These are phyloP conservation scores for Drosophila borealis DNA, from an alignment of 2,888 invertebrate genomes.

Conservation along the genomic window DNA sequence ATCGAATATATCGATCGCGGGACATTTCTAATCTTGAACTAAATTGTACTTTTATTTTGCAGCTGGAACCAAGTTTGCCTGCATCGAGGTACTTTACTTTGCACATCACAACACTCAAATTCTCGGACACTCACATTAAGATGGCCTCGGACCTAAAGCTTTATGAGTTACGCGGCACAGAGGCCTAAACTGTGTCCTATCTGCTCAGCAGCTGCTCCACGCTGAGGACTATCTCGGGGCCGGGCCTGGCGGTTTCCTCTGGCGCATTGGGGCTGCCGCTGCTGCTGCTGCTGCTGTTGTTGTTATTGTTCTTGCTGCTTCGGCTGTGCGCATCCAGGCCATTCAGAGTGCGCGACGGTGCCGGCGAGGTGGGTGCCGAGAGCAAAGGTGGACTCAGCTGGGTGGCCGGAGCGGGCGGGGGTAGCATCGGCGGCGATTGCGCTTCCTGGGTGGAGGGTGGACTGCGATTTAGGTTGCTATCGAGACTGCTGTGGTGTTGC, in stretches of 20 bases:
- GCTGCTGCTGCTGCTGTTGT: slow-evolving; percentile 33
- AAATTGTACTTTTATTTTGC: slow-evolving; percentile 76
- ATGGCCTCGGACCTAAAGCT: slow-evolving; percentile 56
- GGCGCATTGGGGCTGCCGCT: slow-evolving; percentile 31
- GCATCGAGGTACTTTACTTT: slow-evolving; percentile 70
- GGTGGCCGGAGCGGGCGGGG: slow-evolving; percentile 15
- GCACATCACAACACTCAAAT: slow-evolving; percentile 66
- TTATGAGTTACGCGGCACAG: slow-evolving; percentile 30
- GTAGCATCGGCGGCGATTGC: slow-evolving; percentile 65
- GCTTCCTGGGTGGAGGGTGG: slow-evolving; percentile 82
- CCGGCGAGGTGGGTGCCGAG: slow-evolving; percentile 80
- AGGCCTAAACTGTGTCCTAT: slow-evolving; percentile 84
- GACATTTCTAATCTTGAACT: slow-evolving; percentile 56
- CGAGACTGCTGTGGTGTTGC: slow-evolving; percentile 84
- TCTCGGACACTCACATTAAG: slow-evolving; percentile 28
- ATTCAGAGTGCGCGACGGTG: slow-evolving; percentile 77
- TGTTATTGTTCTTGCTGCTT: slow-evolving; percentile 29
- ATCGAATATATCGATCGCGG: slow-evolving; percentile 20
- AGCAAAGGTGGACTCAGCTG: slow-evolving; percentile 62
- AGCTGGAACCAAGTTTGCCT: slow-evolving; percentile 72
- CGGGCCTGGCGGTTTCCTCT: slow-evolving; percentile 37
- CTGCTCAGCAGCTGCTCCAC: slow-evolving; percentile 82
- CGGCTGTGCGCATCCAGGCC: slow-evolving; percentile 58
- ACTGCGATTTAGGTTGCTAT: slow-evolving; percentile 84
- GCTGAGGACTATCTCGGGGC: slow-evolving; percentile 81